Conservation (phyloP, 2,888 invertebrate species). For the Lomographa bimaculata region DNA sequence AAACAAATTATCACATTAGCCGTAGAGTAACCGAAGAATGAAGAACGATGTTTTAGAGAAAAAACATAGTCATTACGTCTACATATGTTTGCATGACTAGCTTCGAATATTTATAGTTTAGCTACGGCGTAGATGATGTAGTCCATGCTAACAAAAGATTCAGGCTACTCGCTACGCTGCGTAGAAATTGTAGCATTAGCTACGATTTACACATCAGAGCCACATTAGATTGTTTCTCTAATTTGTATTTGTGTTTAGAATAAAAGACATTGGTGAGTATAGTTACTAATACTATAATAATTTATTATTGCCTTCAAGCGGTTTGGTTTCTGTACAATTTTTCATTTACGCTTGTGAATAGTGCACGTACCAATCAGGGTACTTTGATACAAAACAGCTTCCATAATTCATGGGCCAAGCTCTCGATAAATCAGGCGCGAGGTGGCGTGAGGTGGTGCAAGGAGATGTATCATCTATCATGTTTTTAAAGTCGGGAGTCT, state of each 20-base stretch:
- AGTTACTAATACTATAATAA: too few species aligned
- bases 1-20: constrained; percentile 1
- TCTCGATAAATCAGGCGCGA: constrained; percentile 23
- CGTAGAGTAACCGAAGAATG: neutral
- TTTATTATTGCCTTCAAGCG: too few species aligned
- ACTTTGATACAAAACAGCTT: constrained; percentile 12
- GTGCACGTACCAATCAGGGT: constrained; percentile 12
- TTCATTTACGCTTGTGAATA: neutral
- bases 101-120: too few species aligned
- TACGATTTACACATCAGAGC: constrained; percentile 2
- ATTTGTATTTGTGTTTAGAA: too few species aligned
- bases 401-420: constrained; percentile 24
- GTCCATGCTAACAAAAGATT: too few species aligned
- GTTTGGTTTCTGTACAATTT: neutral
- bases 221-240: too few species aligned
- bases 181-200: constrained; percentile 8
- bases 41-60: constrained; percentile 10
- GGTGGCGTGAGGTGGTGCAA: constrained; percentile 1
- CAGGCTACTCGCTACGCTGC: neutral
- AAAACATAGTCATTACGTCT: constrained; percentile 11
- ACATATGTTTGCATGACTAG: neutral
- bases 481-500: constrained; percentile 47
- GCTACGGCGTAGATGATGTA: constrained; percentile 9
- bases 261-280: too few species aligned
- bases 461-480: constrained; percentile 45